A percentile compares a stretch with the other conserved stretches of the same genome.
Conservation (phyloP, 2,113 vertebrate species). For the Cathartes aura region DNA sequence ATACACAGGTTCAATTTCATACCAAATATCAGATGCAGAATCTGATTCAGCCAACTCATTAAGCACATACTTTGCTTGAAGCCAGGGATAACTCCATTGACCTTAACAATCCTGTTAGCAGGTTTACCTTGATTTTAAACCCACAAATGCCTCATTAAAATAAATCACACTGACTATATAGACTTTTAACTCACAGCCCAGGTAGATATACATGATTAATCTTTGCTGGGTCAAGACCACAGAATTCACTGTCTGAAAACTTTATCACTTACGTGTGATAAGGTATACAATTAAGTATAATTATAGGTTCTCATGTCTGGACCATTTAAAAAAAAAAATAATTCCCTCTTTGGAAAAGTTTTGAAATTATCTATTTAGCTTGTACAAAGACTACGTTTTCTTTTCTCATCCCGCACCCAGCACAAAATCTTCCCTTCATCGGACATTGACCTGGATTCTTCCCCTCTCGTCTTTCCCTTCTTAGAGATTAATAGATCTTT, state of each 20-base stretch:
- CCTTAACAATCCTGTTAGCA: background rate
- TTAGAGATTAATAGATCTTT: background rate
- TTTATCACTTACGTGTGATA: background rate
- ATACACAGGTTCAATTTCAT: background rate
- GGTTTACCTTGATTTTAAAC: constrained; percentile 4
- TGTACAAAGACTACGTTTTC: background rate
- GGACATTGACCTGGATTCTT: background rate
- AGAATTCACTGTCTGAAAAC: background rate
- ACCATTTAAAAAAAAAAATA: background rate
- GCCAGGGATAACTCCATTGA: background rate
- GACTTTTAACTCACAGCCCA: background rate
- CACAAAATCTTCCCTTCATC: background rate
- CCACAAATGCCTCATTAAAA: background rate
- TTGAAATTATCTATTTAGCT: background rate
- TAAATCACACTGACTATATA: background rate
- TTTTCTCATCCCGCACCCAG: background rate
- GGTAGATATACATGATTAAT: background rate
- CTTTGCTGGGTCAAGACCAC: background rate
- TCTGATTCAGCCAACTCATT: background rate
- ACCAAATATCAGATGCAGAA: background rate
- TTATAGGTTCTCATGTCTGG: background rate
- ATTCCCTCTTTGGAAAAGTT: background rate
- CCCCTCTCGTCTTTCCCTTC: background rate
- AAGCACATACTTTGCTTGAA: background rate
- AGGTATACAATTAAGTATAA: background rate